Conservation (phyloP, 1,140 invertebrate genomes). For the Drosophila ercepeae region DNA sequence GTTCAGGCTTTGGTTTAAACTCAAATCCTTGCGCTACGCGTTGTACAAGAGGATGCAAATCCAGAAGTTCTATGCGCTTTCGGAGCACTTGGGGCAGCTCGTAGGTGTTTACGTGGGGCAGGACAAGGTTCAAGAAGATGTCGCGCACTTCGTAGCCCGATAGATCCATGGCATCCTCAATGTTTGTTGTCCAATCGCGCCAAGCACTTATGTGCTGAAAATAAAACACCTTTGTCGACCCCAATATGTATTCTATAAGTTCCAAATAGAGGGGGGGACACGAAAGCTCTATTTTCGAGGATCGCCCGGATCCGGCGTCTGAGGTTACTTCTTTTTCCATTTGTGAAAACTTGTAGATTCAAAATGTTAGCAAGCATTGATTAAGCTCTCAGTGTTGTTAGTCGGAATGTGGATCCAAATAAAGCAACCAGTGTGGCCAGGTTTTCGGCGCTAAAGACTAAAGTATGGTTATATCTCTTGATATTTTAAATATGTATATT, state of each 20-base stretch:
- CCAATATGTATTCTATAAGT: neutral
- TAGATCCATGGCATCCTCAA: neutral
- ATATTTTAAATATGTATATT: neutral
- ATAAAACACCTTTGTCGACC: neutral
- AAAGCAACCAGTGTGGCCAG: no score
- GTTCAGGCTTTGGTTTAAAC: neutral
- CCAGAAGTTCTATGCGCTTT: neutral
- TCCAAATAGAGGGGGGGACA: neutral
- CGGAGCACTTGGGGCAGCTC: neutral
- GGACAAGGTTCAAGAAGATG: neutral
- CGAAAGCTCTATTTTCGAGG: neutral
- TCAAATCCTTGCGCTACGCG: neutral
- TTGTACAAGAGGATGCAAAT: neutral
- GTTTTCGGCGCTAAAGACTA: no score
- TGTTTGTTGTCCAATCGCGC: neutral
- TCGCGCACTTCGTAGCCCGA: neutral
- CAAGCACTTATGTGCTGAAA: neutral
- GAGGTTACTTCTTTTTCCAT: neutral
- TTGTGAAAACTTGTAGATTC: neutral
- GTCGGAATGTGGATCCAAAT: no score
- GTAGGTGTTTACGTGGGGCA: neutral
- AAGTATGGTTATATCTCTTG: no score
- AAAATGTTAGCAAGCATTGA: no score
- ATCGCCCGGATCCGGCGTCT: neutral
- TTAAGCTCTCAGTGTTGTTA: no score